Base-by-base conservation (phyloP, 2,113 vertebrate species). In the Phrynosoma platyrhinos region DNA sequence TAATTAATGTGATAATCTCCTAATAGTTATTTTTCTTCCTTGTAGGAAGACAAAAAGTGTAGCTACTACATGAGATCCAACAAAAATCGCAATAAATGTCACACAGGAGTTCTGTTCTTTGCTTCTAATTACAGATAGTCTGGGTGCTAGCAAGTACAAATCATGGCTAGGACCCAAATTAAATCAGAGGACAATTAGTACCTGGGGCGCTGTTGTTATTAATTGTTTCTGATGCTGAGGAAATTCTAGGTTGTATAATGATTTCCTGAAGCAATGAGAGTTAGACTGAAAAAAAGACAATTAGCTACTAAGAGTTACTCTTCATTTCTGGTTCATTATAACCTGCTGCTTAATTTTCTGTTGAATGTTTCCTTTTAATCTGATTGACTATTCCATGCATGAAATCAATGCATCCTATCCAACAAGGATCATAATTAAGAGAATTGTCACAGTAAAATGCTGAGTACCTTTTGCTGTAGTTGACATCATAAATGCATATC, bases 281-380 rank as follows among this genome's bases (percentile, higher is more conserved):
- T 30, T 78, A 78, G 18, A 21, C 20, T 86, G 21, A 21, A 86
- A 68, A 47, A 79, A 21, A 42, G n/a, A 30, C 62, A 55, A 55
- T 52, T 52, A 78, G 36, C 32, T 32, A 76, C 21, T 52, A 25
- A 76, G 40, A 32, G 30, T 32, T 79, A 53, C 75, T 4, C 5
- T 69, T 69, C n/a, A 69, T 32, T 86, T 53, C 85, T 79, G n/a
- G 47, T 32, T 55, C 42, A 53, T 79, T 55, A 12, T 0, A 53
- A 25, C 0, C 10, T 80, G 4, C 2, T 0, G 0, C 21, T 47
- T 69, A 55, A 2, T 55, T 21, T 36, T 16, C 4, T 62, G 9
- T 79, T 69, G 20, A 55, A 55, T 71, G 42, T 68, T 69, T 32
- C 27, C 30, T 14, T 79, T 79, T 52, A n/a, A 78, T 86, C 25